Base-by-base conservation (phyloP, 2,888 invertebrate species). In the Temnothorax rugatulus region DNA sequence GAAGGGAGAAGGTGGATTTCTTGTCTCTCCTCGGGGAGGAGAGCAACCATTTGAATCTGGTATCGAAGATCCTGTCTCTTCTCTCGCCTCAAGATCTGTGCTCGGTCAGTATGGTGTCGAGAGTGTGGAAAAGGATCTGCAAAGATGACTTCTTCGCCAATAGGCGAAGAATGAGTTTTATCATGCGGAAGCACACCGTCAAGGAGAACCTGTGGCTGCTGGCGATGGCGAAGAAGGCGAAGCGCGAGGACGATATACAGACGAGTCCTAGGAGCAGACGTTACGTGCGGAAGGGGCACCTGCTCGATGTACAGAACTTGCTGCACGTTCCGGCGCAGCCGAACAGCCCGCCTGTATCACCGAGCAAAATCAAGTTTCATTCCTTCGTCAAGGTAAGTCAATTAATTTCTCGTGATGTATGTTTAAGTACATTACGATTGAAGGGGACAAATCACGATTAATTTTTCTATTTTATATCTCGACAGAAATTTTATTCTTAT, bases 321-420 rank as follows among this genome's bases (percentile, higher is more conserved):
- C 83, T 94, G 0, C 89, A 90, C 44, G 86, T 86, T 4, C 92
- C 92, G 1, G 86, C 87, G 4, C 90, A 90, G 52, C 93, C 94
- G 0, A 92, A 87, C 59, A 95, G 95, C 87, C 95, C 95, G 34
- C 95, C 95, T 1, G 95, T 95, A 9, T 95, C 95, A 4, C 95
- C 95, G 0, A 94, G 94, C 85, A 95, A 95, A 93, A 92, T 93
- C 74, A 94, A 95, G 81, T 95, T 95, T 83, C 94, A 95, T 69
- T 94, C 95, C 2, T 95, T 94, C 76, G 93, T 95, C 75, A 95
- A 95, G 94, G 95, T 95, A 87, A 91, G 89, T 69, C 13, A n/a
- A 38, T 63, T 21, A 25, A 63, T 38, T 38, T 64, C 8, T 38
- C 18, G 15, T 5, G 2, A 11, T 18, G 4, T 29, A 47, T n/a